Base-by-base conservation (phyloP, 2,888 invertebrate genomes). In the Ferrisia virgata region DNA sequence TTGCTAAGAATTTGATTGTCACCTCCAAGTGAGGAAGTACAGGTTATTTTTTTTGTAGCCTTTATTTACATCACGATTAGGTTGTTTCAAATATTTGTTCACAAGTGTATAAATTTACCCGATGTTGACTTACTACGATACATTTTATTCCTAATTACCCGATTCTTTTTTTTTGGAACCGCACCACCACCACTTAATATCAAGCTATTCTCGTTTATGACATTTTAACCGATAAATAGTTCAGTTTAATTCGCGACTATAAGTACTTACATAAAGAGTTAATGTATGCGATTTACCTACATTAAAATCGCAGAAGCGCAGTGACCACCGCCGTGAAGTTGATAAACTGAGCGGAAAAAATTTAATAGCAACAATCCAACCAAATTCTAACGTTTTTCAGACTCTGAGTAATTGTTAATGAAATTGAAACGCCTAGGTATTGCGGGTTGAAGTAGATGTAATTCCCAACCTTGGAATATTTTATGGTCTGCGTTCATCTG, bases 401-500 rank as follows among this genome's bases (percentile, higher is more conserved):
- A 9, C 72, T 5, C n/a, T 76, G 9, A 36, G 72, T 76, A 36
- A 76, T 76, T 18, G 36, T 76, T 3, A n/a, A n/a, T n/a, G 72
- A 76, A 18, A 36, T 31, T 36, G n/a, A 76, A 76, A 36, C 72
- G 36, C 72, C 72, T 18, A 22, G 2, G 2, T 58, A 31, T 76
- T 76, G 18, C 72, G 36, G 72, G 36, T 76, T 76, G 28, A n/a
- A 76, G 36, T 33, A 64, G 58, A 28, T 28, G 64, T 64, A 36
- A 76, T 76, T 76, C 72, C 31, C 72, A 76, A 36, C 72, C 72
- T 76, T 76, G 72, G 18, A 36, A 76, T 76, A 76, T 76, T 76
- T 76, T 36, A 76, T 36, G 72, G 72, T 76, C 72, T 36, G 72
- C 72, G n/a, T n/a, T 76, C 36, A 76, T 76, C 72, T n/a, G 36